phyloP scores from a whole-genome alignment of 2,797 vertebrate species.

The Heliangelus exortis region DNA sequence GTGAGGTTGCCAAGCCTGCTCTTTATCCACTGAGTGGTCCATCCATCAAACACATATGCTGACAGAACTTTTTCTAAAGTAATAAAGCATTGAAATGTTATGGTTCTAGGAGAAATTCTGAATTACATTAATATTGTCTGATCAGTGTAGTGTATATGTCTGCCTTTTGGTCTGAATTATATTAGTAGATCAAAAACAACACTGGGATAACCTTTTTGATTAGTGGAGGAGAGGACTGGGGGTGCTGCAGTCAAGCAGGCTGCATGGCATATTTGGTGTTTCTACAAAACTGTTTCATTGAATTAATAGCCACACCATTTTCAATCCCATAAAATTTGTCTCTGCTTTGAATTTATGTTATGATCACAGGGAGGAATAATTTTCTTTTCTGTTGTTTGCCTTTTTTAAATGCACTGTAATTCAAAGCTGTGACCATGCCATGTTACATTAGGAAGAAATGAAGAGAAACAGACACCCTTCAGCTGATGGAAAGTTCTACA shows the following conservation, averaged over 20 bases:
- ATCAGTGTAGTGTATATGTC: not conserved
- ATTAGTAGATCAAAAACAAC: not conserved
- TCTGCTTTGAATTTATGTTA: conserved; percentile 23
- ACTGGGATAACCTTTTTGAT: not conserved
- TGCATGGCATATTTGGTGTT: not conserved
- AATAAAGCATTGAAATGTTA: not conserved
- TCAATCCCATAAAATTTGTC: not conserved
- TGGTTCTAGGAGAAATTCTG: not conserved
- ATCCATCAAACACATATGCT: not conserved
- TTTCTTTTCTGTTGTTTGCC: conserved; percentile 19
- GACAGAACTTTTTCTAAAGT: not conserved
- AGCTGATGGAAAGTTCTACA: not conserved
- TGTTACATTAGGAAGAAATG: not conserved
- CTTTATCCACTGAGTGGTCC: too few relatives aligned
- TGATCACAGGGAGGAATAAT: not conserved
- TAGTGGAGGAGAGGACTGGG: not conserved
- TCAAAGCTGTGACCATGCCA: not conserved
- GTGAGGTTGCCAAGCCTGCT: too few relatives aligned
- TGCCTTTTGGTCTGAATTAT: not conserved
- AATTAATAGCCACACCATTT: conserved; percentile 18
- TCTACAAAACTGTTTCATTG: not conserved
- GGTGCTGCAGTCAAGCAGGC: not conserved
- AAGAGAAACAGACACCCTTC: not conserved
- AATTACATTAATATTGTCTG: not conserved
- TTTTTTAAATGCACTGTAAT: not conserved